phyloP scores from a whole-genome alignment of 53 echinoderm and acorn worm species.

The Actinopyga echinites region DNA sequence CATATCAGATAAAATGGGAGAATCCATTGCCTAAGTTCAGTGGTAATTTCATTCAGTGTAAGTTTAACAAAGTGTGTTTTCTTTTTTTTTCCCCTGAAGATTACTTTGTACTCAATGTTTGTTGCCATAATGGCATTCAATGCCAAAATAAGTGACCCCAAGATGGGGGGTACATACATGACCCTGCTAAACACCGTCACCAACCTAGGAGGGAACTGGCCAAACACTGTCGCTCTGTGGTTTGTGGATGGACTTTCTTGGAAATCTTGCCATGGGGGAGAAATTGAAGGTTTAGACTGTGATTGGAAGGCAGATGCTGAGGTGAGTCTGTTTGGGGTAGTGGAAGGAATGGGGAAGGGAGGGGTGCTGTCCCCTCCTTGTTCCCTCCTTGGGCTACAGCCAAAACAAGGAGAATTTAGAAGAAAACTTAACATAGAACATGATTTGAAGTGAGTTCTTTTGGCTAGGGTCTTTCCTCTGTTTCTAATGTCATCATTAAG shows the following conservation, averaged over 20 bases:
- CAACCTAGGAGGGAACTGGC: constrained; percentile 98
- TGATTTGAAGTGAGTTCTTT: too few relatives aligned
- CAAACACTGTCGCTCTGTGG: constrained; percentile 77
- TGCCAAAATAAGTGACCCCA: constrained; percentile 82
- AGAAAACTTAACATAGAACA: too few relatives aligned
- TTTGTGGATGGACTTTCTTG: constrained; percentile 84
- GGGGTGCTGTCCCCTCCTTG: too few relatives aligned
- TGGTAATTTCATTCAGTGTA: too few relatives aligned
- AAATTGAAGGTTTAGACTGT: constrained; percentile 65
- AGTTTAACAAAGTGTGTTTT: not conserved
- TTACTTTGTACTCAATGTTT: constrained; percentile 88
- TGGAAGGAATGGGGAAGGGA: not conserved
- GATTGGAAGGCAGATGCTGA: constrained; percentile 77
- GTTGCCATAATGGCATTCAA: constrained; percentile 86
- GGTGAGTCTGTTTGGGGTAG: constrained; percentile 40
- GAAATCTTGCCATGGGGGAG: constrained; percentile 78
- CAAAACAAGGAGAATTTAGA: too few relatives aligned
- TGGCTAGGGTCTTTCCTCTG: too few relatives aligned
- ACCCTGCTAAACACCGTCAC: constrained; percentile 90
- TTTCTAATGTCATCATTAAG: too few relatives aligned
- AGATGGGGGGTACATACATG: constrained; percentile 96
- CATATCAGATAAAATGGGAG: too few relatives aligned
- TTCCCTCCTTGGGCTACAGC: too few relatives aligned
- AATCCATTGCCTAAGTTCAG: too few relatives aligned
- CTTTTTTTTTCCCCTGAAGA: constrained; percentile 37